A percentile compares a stretch with the other conserved stretches of the same genome.
phyloP scores from a whole-genome alignment of 2,113 vertebrate genomes.

The Phocoena phocoena region DNA sequence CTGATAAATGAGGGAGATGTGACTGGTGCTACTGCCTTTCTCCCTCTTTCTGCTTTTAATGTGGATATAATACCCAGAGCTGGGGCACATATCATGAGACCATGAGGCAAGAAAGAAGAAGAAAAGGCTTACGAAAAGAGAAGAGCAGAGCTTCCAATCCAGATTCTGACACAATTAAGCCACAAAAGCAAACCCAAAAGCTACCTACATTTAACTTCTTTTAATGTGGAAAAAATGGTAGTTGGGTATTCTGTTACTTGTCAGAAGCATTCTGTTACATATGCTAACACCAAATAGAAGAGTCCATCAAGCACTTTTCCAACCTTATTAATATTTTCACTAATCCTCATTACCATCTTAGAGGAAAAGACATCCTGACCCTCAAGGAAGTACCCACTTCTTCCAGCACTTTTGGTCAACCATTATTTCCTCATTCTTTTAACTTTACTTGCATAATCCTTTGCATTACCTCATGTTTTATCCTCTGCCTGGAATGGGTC shows the following conservation, averaged over 20 bases:
- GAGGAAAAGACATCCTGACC: background rate
- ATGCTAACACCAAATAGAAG: background rate
- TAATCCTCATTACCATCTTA: background rate
- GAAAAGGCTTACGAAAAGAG: background rate
- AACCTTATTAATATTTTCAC: background rate
- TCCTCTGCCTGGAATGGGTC: background rate
- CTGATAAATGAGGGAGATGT: background rate
- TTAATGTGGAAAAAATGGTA: background rate
- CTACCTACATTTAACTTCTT: background rate
- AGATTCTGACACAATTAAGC: background rate
- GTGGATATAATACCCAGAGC: background rate
- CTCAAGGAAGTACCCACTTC: background rate
- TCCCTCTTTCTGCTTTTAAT: background rate
- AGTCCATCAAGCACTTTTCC: background rate
- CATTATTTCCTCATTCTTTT: background rate
- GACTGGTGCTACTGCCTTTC: background rate
- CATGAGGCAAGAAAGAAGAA: background rate
- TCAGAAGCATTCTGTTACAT: background rate
- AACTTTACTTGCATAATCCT: constrained; percentile 3
- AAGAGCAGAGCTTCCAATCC: background rate
- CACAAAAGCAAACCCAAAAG: background rate
- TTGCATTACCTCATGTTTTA: background rate
- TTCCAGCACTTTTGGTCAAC: background rate
- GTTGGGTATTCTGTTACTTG: background rate
- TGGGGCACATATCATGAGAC: background rate